Evolutionary conservation across 35 echinoderm and acorn worm species (phyloP), one percentile per base, ranked within the genome.

Genomic region (Chiridota heheva): DNA sequence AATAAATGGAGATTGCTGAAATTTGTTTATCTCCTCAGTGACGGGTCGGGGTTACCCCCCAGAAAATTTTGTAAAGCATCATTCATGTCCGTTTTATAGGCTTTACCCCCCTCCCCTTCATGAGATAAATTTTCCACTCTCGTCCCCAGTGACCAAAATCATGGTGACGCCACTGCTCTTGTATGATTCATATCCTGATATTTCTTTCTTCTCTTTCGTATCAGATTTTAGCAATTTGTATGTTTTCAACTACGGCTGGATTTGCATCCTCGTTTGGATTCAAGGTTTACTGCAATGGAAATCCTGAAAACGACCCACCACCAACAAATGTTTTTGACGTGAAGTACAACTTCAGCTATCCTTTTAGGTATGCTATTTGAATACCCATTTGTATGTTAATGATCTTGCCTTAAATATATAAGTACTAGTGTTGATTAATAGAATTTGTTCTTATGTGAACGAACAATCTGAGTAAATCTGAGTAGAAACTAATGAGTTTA

Each of bases 221-320:
- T n/a, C 77, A 96, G 93, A 58, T 97, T 10, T 63, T 97, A 24
- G 88, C 93, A 56, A 76, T 97, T 24, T 90, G 81, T 41, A 90
- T 87, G 83, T 97, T 97, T 88, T 77, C 93, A 4, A 97, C 93
- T 3, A 97, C 93, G 36, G 93, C 93, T 60, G 93, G 93, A 2
- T 90, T 84, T 60, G 37, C 42, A 15, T 48, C 41, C 22, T 65
- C 40, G 15, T 87, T 87, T 42, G 40, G 32, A 2, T 97, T 86
- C 32, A 27, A 27, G 1, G 42, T 87, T 10, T 37, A 8, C 1
- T 97, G 93, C 58, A 18, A 1, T 1, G 5, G 10, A 16, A 4
- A n/a, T 10, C 65, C n/a, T 24, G 22, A 36, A 1, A 15, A 1
- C 1, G 5, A 1, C 4, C 46, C 45, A 86, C 69, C 22, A 18